Evolutionary conservation across 2,797 vertebrate genomes (phyloP).

Genomic region (Prionace glauca): DNA sequence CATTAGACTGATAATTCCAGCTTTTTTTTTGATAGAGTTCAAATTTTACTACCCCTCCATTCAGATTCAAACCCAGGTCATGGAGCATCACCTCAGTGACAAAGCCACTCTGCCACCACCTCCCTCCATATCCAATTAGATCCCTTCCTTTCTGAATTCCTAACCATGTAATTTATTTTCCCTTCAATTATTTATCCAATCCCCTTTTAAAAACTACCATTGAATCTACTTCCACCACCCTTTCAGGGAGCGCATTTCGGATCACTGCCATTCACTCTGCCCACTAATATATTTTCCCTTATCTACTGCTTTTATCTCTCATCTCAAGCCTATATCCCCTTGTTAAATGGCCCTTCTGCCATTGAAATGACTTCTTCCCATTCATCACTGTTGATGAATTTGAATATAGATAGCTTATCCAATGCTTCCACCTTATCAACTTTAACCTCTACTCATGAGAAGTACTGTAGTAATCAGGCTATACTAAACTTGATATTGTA

Average conservation of each 20-base stretch:
- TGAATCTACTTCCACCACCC: neutral
- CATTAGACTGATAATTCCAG: no score
- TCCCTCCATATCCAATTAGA: neutral
- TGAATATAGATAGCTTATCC: neutral
- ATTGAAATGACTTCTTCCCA: neutral
- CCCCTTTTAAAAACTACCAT: neutral
- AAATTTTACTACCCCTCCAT: no score
- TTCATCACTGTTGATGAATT: neutral
- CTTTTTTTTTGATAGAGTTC: no score
- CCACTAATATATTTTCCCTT: neutral
- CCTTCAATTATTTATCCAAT: neutral
- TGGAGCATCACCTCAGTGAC: no score
- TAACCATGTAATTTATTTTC: neutral
- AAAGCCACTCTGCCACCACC: no score
- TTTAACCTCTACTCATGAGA: no score
- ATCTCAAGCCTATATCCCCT: neutral
- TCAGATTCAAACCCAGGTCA: no score
- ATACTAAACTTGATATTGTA: no score
- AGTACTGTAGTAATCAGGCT: no score
- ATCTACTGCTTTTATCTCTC: neutral
- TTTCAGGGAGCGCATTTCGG: neutral
- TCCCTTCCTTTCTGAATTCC: neutral
- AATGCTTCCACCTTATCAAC: no score
- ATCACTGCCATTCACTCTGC: no score
- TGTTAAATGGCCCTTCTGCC: neutral